These are phyloP conservation scores for Poecilia velifera DNA, from an alignment of 2,797 vertebrate species.

Conservation along the genomic window DNA sequence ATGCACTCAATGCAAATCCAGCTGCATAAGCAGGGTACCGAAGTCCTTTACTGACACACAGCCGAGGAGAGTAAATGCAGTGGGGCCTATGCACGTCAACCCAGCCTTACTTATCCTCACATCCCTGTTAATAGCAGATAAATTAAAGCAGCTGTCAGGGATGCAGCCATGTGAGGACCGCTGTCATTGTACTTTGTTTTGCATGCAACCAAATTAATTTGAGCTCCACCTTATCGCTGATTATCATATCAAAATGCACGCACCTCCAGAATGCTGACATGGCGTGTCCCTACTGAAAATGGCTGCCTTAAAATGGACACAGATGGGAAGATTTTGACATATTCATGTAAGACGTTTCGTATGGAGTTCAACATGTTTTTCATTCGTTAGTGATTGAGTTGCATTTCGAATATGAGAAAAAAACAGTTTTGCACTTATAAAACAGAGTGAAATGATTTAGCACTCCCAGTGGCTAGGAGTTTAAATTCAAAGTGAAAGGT, in stretches of 20 bases:
- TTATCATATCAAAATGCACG: neutral
- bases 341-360: neutral
- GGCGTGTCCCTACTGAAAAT: neutral
- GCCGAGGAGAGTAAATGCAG: constrained; percentile 38
- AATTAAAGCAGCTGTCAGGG: constrained; percentile 27
- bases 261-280: constrained; percentile 13
- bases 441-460: neutral
- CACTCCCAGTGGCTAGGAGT: no score
- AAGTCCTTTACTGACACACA: constrained; percentile 55
- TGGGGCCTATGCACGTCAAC: constrained; percentile 12
- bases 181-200: constrained; percentile 1
- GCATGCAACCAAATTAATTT: neutral
- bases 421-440: neutral
- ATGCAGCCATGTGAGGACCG: neutral
- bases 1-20: constrained; percentile 74
- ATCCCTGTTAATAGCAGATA: constrained; percentile 25
- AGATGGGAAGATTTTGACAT: neutral
- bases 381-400: neutral
- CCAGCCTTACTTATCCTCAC: constrained; percentile 28
- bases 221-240: constrained; percentile 5
- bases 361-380: neutral
- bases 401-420: neutral
- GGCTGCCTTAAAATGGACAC: neutral
- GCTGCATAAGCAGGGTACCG: constrained; percentile 74
- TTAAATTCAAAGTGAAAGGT: no score